These are phyloP conservation scores for Porites evermanni DNA, from an alignment of 92 coral and sea anemone genomes.

Conservation along the genomic window DNA sequence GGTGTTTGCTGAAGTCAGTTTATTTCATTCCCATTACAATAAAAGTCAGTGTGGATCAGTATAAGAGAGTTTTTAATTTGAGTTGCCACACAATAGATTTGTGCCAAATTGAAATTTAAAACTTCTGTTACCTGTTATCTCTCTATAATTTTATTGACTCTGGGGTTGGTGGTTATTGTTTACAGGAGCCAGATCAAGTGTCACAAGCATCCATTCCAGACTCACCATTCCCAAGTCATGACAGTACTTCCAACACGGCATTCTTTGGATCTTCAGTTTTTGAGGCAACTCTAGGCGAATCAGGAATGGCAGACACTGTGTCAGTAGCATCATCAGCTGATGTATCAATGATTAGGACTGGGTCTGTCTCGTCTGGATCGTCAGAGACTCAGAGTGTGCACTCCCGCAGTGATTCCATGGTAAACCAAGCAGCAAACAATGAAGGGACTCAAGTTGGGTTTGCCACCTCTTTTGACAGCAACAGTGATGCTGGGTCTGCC, in stretches of 20 bases:
- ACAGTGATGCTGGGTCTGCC: neutral
- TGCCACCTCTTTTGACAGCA: constrained; percentile 14
- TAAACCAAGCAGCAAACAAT: neutral
- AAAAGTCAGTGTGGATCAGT: no score
- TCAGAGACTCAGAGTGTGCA: constrained; percentile 64
- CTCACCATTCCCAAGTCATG: constrained; percentile 12
- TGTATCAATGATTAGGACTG: constrained; percentile 66
- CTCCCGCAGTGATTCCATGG: constrained; percentile 46
- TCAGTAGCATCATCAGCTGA: constrained; percentile 71
- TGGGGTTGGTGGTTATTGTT: neutral
- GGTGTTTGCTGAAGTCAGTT: no score
- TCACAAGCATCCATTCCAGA: constrained; percentile 20
- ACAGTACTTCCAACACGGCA: constrained; percentile 19
- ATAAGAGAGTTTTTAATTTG: no score
- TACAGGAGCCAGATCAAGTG: constrained; percentile 46
- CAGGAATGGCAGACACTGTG: constrained; percentile 65
- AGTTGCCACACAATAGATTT: no score
- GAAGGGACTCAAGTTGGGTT: constrained; percentile 17
- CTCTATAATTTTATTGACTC: no score
- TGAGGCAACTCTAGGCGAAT: constrained; percentile 48
- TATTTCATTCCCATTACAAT: no score
- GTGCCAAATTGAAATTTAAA: no score
- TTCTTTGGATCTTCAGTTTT: constrained; percentile 80
- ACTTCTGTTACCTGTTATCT: neutral
- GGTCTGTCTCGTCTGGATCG: constrained; percentile 77